Evolutionary conservation across 2,888 invertebrate species (phyloP), one percentile per base, ranked within the genome.

Genomic region (Sarcophaga variegata): DNA sequence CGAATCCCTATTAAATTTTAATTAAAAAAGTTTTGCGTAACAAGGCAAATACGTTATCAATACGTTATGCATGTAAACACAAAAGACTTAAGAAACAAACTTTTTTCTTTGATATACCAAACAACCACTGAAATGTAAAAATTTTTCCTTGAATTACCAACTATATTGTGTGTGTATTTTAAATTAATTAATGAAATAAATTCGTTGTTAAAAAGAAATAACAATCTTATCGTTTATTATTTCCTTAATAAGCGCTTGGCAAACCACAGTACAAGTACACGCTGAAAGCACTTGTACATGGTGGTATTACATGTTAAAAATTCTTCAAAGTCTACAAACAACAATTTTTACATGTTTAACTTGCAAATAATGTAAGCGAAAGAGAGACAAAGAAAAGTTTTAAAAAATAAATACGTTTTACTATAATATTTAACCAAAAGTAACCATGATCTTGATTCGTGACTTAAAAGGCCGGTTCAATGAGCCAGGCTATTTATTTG

Each of bases 361-460:
- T 75, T 25, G 37, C 63, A 64, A 85, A 72, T 37, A 85, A 72
- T 37, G 37, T 10, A 37, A 37, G 8, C 10, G 10, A 37, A 37
- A 37, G 37, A 37, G 37, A 37, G 10, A 37, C 10, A 10, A 0
- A 37, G 37, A 37, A 2, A 37, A 37, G 10, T 6, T 0, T 8
- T 37, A 10, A 8, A 37, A 37, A 37, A 37, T 37, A 37, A 37
- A 37, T 37, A 37, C 37, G 37, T 37, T 37, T 37, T 37, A 37
- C 8, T 37, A 37, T 37, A 37, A 75, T 63, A 54, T 14, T 54
- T 17, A 54, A 54, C 37, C 75, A 79, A 74, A 70, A 69, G 72
- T 88, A 89, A 83, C 89, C 90, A 87, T 90, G 89, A 90, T 90
- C 89, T 90, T 90, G 90, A 89, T 89, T 89, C 89, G 89, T 89